Conservation (phyloP, 2,888 invertebrate species). For the Malthinus flaveolus region DNA sequence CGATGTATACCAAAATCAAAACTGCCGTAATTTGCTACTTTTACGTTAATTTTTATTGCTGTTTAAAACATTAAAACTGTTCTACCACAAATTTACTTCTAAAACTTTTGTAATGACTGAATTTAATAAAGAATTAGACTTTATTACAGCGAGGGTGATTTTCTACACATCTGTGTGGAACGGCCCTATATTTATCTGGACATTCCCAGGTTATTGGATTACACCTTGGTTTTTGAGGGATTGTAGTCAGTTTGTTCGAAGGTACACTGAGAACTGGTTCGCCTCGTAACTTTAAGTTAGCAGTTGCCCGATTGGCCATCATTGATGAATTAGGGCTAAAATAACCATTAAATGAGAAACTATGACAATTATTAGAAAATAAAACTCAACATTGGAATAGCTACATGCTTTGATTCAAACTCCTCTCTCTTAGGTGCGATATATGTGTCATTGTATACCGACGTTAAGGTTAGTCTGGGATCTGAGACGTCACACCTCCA, state of each 20-base stretch:
- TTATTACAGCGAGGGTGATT: neutral
- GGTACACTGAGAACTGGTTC: constrained; percentile 4
- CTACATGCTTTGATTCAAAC: neutral
- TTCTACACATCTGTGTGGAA: neutral
- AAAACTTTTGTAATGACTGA: neutral
- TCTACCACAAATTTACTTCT: neutral
- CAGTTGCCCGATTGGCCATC: constrained; percentile 3
- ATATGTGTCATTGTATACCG: constrained; percentile 19
- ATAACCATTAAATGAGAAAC: neutral
- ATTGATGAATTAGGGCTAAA: constrained; percentile 20
- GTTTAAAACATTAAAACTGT: neutral
- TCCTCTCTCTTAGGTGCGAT: constrained; percentile 1
- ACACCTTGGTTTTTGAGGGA: constrained; percentile 6
- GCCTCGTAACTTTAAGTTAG: constrained; percentile 7
- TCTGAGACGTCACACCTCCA: constrained; percentile 16
- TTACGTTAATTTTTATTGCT: neutral
- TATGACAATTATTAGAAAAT: neutral
- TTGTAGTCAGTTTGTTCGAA: neutral
- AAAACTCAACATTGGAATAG: constrained; percentile 8
- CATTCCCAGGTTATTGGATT: constrained; percentile 28
- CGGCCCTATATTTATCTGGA: constrained; percentile 1
- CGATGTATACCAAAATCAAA: neutral
- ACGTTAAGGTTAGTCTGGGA: constrained; percentile 16
- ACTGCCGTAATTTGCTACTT: neutral
- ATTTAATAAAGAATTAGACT: constrained; percentile 2